A percentile compares a stretch with the other conserved stretches of the same genome.
phyloP scores from a whole-genome alignment of 2,888 invertebrate species.

The Dolichopus griseipennis region DNA sequence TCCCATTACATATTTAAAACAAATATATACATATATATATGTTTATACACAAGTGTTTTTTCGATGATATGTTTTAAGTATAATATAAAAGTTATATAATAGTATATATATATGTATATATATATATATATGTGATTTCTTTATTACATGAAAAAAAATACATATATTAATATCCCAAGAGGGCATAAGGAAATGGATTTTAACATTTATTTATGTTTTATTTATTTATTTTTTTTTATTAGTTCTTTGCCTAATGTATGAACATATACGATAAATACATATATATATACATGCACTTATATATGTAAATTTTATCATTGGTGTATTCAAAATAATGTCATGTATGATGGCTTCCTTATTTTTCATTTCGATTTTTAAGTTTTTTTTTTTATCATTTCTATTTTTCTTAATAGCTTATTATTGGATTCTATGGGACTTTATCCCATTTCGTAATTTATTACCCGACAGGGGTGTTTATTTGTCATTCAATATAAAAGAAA shows the following conservation, averaged over 20 bases:
- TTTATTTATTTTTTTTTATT: not conserved
- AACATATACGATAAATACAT: not conserved
- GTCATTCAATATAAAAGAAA: not conserved
- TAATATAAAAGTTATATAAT: too few relatives aligned
- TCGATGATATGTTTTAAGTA: too few relatives aligned
- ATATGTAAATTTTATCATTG: not conserved
- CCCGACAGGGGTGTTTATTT: not conserved
- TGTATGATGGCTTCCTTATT: not conserved
- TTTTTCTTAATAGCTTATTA: slow-evolving; percentile 2
- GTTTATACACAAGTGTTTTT: too few relatives aligned
- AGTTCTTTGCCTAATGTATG: not conserved
- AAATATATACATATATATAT: too few relatives aligned
- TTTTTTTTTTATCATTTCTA: not conserved
- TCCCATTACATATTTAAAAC: too few relatives aligned
- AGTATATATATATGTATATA: too few relatives aligned
- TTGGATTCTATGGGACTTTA: slow-evolving; percentile 1
- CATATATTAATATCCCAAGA: not conserved
- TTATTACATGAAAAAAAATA: too few relatives aligned
- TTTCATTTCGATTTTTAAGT: not conserved
- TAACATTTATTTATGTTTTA: not conserved
- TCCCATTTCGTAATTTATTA: not conserved
- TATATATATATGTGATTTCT: too few relatives aligned
- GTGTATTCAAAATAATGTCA: not conserved
- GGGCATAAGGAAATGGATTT: not conserved
- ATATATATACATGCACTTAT: not conserved